Conservation (phyloP, 2,888 invertebrate species). For the Phorcus lineatus region DNA sequence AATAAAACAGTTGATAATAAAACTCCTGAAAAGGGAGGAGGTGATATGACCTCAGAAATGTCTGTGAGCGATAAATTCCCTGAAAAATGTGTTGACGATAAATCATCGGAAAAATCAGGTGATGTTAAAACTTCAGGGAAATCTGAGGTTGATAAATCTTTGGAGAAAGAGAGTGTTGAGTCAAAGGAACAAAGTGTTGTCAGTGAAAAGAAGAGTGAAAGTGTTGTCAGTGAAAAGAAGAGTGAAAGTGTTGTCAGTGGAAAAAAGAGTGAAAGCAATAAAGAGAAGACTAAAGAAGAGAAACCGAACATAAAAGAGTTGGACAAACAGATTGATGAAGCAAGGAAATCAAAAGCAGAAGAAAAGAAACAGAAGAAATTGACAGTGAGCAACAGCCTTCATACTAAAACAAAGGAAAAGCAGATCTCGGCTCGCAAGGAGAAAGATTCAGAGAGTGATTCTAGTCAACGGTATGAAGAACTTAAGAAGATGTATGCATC, state of each 20-base stretch:
- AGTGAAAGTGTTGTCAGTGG: slow-evolving; percentile 1
- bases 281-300: slow-evolving; percentile 13
- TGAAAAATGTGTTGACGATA: too few relatives aligned
- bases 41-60: background rate
- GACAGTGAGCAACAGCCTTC: background rate
- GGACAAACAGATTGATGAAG: background rate
- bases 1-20: slow-evolving; percentile 32
- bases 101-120: too few relatives aligned
- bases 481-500: slow-evolving; percentile 5
- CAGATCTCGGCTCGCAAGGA: slow-evolving; percentile 9
- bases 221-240: slow-evolving; percentile 11
- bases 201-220: slow-evolving; percentile 21
- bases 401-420: slow-evolving; percentile 5
- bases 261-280: background rate
- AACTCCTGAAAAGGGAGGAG: slow-evolving; percentile 30
- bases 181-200: too few relatives aligned
- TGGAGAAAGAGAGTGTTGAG: too few relatives aligned
- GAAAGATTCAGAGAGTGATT: background rate
- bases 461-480: background rate
- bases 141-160: too few relatives aligned
- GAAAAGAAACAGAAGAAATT: background rate
- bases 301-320: slow-evolving; percentile 33
- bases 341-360: background rate
- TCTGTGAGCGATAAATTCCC: background rate
- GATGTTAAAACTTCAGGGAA: too few relatives aligned